A percentile compares a stretch with the other conserved stretches of the same genome.
These are phyloP conservation scores for Acanthurus tractus DNA, from an alignment of 2,797 vertebrate species.

Conservation along the genomic window DNA sequence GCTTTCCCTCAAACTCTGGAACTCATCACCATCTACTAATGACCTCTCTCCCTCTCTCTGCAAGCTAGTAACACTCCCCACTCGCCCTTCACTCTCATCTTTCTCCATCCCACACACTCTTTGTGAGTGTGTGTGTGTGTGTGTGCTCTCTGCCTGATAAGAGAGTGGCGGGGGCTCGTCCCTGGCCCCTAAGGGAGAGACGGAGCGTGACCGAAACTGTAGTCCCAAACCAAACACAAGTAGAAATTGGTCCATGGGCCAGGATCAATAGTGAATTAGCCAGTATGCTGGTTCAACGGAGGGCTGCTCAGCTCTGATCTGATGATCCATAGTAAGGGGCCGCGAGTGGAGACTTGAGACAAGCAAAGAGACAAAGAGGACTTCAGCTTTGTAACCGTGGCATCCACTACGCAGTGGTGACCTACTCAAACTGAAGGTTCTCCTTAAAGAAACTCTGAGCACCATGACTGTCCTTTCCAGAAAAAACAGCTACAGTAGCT, in stretches of 20 bases:
- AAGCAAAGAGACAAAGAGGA: slow-evolving; percentile 43
- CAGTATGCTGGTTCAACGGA: slow-evolving; percentile 81
- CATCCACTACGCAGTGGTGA: slow-evolving; percentile 21
- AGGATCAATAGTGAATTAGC: slow-evolving; percentile 90
- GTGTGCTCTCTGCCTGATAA: slow-evolving; percentile 73
- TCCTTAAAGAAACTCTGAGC: slow-evolving; percentile 34
- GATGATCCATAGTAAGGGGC: slow-evolving; percentile 80
- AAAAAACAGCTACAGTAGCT: not conserved
- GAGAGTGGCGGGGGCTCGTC: slow-evolving; percentile 76
- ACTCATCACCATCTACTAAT: slow-evolving; percentile 76
- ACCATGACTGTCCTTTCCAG: not conserved
- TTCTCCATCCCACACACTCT: slow-evolving; percentile 59
- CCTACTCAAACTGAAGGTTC: slow-evolving; percentile 34
- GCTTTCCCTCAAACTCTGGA: slow-evolving; percentile 58
- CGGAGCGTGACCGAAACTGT: slow-evolving; percentile 82
- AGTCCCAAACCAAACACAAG: slow-evolving; percentile 84
- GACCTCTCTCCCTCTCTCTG: slow-evolving; percentile 67
- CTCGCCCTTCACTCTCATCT: slow-evolving; percentile 59
- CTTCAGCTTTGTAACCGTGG: slow-evolving; percentile 36
- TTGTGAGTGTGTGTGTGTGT: slow-evolving; percentile 56
- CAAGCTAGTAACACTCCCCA: slow-evolving; percentile 71
- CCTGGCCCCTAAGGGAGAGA: slow-evolving; percentile 73
- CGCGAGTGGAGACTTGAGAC: slow-evolving; percentile 61
- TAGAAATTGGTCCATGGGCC: slow-evolving; percentile 80
- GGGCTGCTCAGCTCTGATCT: slow-evolving; percentile 77